Base-by-base conservation (phyloP, 2,888 invertebrate species). In the Himalopsyche tibetana region DNA sequence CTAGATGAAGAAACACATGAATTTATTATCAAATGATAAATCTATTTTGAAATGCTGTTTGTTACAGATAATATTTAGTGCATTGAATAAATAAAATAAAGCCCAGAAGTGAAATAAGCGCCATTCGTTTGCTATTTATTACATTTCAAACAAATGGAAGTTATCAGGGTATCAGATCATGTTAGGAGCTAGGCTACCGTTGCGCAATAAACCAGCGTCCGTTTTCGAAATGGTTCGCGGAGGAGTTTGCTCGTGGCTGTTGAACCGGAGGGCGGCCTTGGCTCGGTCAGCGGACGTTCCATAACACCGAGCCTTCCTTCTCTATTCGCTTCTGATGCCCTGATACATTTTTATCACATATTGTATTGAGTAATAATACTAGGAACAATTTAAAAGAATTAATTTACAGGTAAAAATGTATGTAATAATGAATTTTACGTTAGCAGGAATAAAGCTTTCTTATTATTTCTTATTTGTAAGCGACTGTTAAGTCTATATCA, bases 181-280 rank as follows among this genome's bases (percentile, higher is more conserved):
- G 40, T 28, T 45, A 38, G 38, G 82, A 55, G 74, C 38, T 74
- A 74, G 63, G 86, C 84, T 86, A 84, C 86, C 86, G 83, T 86
- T 86, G 86, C 83, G 86, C 83, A 86, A 86, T 63, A 55, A 40
- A 63, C 19, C 74, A 38, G 15, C 74, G 74, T 38, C 74, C 74
- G 74, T 74, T 74, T 74, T 74, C 79, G 82, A 51, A 55, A 55
- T 79, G 84, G 80, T 79, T 36, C 55, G 84, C 55, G 84, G 83
- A 74, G 55, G 69, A 84, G 74, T 63, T 85, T 45, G 84, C 83
- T 51, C 51, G 82, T 92, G 92, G 92, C 91, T 92, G 92, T 92
- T 91, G 92, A 93, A 93, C 93, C 91, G 91, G 90, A 90, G 90
- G 92, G 90, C 90, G 93, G 92, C 93, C 93, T 93, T 93, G 93